Evolutionary conservation across 2,113 vertebrate species (phyloP), one percentile per base, ranked within the genome.

Genomic region (Chaetodon auriga): DNA sequence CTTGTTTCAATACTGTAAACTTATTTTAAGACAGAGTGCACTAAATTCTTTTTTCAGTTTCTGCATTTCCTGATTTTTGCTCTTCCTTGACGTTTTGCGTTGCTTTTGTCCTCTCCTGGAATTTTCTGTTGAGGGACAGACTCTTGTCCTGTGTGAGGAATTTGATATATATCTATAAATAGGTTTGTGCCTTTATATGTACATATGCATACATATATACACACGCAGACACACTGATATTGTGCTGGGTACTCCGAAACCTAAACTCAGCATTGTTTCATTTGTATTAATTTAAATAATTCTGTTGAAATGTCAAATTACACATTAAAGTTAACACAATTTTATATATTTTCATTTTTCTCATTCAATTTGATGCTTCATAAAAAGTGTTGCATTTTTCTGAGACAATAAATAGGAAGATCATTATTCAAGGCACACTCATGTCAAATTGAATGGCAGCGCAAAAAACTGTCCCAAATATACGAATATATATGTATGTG

Each of bases 1-100:
- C 97, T 97, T 97, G 97, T 97, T 94, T 97, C 97, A 98, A 98
- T 98, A 98, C 97, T 99, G 97, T 99, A 99, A 99, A 99, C 98
- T 96, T 97, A 97, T 98, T 98, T 98, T 96, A 97, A 97, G 97
- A 99, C 97, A 97, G 97, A 98, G 97, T 98, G 97, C 97, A 96
- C 96, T 97, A 96, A 96, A 96, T 92, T 87, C 66, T 76, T 87
- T 75, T 89, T 80, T 82, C 82, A 95, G 95, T 95, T 95, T 96
- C 95, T 95, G 88, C 96, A 96, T 96, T 96, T 99, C 97, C 97
- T 97, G 97, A 98, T 93, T 94, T 92, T 89, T 80, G 89, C 93
- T 92, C 84, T 92, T 92, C 82, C 78, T 89, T 88, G 73, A 90
- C 82, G 78, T 86, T 87, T 92, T 85, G 80, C 90, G 92, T 93